Conservation (phyloP, 2,113 vertebrate species). For the Caretta caretta region DNA sequence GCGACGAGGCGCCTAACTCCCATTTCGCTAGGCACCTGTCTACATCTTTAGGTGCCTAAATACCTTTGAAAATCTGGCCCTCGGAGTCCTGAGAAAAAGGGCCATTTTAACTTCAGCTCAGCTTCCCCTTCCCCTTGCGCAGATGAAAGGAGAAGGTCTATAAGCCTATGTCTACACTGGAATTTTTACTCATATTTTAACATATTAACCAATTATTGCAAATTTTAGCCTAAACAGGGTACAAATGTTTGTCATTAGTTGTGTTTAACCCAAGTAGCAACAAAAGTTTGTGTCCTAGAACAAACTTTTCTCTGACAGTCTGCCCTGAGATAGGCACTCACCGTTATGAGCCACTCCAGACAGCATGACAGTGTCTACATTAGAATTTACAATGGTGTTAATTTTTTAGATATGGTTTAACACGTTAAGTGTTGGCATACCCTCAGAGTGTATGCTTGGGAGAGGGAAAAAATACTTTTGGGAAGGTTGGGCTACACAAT, state of each 20-base stretch:
- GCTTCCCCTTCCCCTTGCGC: rapidly evolving
- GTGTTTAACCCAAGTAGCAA: no score
- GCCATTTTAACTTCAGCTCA: background rate
- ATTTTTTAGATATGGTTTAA: background rate
- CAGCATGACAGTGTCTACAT: background rate
- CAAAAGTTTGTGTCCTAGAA: background rate
- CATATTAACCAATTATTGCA: background rate
- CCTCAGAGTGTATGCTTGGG: background rate
- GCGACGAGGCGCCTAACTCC: background rate
- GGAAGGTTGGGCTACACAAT: background rate
- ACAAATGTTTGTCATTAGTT: background rate
- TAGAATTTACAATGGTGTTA: background rate
- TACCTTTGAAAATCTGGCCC: background rate
- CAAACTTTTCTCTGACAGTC: background rate
- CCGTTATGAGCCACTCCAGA: no score
- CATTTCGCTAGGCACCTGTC: rapidly evolving
- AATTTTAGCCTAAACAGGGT: background rate
- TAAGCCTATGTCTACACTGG: background rate
- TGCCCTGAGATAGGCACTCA: no score
- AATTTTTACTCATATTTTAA: background rate
- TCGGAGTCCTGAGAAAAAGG: background rate
- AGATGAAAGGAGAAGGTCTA: background rate
- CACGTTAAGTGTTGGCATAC: background rate
- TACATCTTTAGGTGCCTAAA: background rate
- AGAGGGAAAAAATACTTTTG: background rate